phyloP scores from a whole-genome alignment of 2,888 invertebrate species.

The Meteorus cinctellus region DNA sequence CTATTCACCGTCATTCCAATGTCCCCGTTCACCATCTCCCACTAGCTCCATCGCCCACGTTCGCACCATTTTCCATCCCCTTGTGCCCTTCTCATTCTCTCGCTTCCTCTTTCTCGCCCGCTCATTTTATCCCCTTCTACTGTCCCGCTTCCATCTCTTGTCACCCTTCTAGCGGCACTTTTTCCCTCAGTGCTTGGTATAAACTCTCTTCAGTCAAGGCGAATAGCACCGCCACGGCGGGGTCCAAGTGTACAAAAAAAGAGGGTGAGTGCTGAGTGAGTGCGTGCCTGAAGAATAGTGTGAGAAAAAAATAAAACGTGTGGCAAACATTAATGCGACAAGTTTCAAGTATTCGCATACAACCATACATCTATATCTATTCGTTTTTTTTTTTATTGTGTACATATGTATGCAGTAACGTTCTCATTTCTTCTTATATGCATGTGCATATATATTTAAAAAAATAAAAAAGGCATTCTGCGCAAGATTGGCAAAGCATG shows the following conservation, averaged over 20 bases:
- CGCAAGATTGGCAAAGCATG: constrained; percentile 9
- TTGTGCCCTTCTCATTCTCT: constrained; percentile 29
- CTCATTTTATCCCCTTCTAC: constrained; percentile 45
- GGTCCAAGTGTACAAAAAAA: constrained; percentile 31
- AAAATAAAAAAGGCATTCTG: neutral
- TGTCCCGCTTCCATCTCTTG: constrained; percentile 42
- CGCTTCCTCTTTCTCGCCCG: constrained; percentile 42
- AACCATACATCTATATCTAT: neutral
- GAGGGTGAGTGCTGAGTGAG: constrained; percentile 23
- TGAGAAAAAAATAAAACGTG: neutral
- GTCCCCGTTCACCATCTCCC: constrained; percentile 34
- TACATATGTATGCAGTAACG: neutral
- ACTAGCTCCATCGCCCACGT: constrained; percentile 44
- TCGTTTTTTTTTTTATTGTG: too few relatives aligned
- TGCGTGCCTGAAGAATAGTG: neutral
- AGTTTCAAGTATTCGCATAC: neutral
- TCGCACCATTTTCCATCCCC: constrained; percentile 3
- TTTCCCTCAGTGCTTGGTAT: constrained; percentile 45
- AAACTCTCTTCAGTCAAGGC: constrained; percentile 38
- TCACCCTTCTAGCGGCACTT: constrained; percentile 47
- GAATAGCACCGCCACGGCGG: constrained; percentile 28
- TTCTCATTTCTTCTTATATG: neutral
- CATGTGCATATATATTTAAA: neutral
- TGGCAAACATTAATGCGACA: neutral
- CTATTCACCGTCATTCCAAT: constrained; percentile 24